Evolutionary conservation across 2,113 vertebrate genomes (phyloP).

Genomic region (Campylorhamphus procurvoides): DNA sequence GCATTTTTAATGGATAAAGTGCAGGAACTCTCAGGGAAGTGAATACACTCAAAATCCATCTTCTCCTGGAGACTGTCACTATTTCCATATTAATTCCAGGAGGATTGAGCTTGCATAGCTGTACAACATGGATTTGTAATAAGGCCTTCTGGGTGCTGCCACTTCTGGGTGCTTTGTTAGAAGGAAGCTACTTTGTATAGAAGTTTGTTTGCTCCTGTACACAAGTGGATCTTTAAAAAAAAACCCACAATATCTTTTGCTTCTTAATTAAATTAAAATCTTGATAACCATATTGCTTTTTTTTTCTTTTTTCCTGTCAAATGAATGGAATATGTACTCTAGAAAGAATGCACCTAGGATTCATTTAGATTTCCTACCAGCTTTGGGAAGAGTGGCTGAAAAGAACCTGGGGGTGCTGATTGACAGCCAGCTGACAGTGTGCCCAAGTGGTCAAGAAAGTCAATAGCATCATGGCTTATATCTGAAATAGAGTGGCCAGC

Average conservation of each 20-base stretch:
- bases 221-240: neutral
- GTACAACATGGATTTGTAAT: neutral
- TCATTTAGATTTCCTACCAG: neutral
- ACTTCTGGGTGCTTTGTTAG: neutral
- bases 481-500: neutral
- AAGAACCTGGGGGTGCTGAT: neutral
- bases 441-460: neutral
- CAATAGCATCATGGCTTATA: neutral
- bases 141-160: neutral
- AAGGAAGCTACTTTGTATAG: neutral
- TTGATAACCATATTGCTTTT: neutral
- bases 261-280: neutral
- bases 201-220: neutral
- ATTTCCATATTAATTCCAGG: neutral
- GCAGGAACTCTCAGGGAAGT: neutral
- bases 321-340: neutral
- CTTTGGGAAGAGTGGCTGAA: neutral
- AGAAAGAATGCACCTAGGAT: neutral
- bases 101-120: neutral
- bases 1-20: neutral
- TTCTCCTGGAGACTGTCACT: neutral
- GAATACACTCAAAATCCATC: neutral
- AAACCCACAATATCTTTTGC: neutral
- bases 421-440: neutral
- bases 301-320: neutral